These are phyloP conservation scores for Anastatus disparis DNA, from an alignment of 1,140 invertebrate species.

Conservation along the genomic window DNA sequence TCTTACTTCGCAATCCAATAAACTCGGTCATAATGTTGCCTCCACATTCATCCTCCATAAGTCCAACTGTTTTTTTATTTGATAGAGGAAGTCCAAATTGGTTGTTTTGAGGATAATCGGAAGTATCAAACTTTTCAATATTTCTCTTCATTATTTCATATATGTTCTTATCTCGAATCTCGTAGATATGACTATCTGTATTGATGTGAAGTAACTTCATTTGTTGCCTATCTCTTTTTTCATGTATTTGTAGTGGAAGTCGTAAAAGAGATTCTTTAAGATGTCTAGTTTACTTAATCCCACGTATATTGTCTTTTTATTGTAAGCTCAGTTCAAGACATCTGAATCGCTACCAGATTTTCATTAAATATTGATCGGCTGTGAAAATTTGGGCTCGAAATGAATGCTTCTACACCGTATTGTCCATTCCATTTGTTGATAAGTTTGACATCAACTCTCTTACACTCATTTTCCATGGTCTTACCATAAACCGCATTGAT, in stretches of 20 bases:
- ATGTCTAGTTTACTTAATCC: too few species aligned
- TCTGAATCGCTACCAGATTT: conserved; percentile 42
- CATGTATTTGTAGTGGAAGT: conserved; percentile 1
- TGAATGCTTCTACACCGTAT: conserved; percentile 45
- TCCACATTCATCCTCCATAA: not conserved
- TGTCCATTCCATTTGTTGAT: conserved; percentile 44
- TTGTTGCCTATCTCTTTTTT: not conserved
- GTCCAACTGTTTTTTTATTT: not conserved
- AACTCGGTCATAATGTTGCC: too few species aligned
- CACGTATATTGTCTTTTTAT: conserved; percentile 49
- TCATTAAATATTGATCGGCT: conserved; percentile 47
- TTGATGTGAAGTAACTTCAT: not conserved
- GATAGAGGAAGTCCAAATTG: not conserved
- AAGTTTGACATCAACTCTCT: conserved; percentile 54
- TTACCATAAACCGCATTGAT: conserved; percentile 63
- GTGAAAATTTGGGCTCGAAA: conserved; percentile 54
- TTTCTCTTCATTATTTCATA: not conserved
- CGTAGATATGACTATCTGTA: conserved; percentile 5
- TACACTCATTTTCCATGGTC: conserved; percentile 58
- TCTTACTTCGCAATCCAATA: too few species aligned
- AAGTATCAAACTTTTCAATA: not conserved
- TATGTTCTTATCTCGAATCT: not conserved
- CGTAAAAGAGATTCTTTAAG: too few species aligned
- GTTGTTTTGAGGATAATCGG: not conserved
- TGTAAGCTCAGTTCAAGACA: conserved; percentile 35